phyloP scores from a whole-genome alignment of 1,140 invertebrate genomes.

The Caenorhabditis latens region DNA sequence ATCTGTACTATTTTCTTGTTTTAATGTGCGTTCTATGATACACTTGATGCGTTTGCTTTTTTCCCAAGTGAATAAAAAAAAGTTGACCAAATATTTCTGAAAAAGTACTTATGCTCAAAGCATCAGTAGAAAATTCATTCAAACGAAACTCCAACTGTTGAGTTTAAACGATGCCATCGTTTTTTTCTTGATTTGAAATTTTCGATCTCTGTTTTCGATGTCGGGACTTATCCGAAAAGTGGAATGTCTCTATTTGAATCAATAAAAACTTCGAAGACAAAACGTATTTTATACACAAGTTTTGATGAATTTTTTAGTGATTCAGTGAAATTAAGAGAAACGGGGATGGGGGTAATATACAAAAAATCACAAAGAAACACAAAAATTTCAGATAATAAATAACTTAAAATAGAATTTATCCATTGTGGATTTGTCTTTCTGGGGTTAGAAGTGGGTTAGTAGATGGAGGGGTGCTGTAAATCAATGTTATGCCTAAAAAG shows the following conservation, averaged over 20 bases:
- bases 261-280: neutral
- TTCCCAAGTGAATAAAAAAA: too few relatives aligned
- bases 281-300: conserved; percentile 50
- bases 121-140: too few relatives aligned
- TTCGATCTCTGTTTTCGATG: too few relatives aligned
- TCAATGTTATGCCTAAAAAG: conserved; percentile 3
- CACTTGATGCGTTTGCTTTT: too few relatives aligned
- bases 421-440: neutral
- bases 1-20: too few relatives aligned
- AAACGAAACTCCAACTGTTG: too few relatives aligned
- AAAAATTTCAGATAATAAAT: conserved; percentile 24
- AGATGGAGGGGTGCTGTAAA: neutral
- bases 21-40: too few relatives aligned
- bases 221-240: neutral
- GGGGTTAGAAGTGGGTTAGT: conserved; percentile 1
- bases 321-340: neutral
- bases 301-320: neutral
- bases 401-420: conserved; percentile 24
- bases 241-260: neutral
- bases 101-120: too few relatives aligned
- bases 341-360: neutral
- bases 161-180: too few relatives aligned
- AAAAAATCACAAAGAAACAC: conserved; percentile 14
- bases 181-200: too few relatives aligned
- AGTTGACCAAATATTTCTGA: too few relatives aligned